phyloP scores from a whole-genome alignment of 2,113 vertebrate genomes.

The Tragelaphus imberbis region DNA sequence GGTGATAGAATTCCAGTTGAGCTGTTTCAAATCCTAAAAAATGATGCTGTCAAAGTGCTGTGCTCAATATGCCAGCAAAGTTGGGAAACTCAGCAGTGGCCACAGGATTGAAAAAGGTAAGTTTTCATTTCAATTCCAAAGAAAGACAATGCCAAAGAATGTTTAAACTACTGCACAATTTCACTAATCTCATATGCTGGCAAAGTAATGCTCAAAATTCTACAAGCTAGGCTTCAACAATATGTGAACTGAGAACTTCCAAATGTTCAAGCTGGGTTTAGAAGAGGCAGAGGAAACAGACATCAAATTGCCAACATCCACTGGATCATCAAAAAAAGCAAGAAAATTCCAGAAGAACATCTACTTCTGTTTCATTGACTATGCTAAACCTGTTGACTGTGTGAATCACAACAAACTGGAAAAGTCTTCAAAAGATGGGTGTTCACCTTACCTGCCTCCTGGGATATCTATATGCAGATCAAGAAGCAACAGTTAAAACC shows the following conservation, averaged over 20 bases:
- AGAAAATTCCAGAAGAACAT: background rate
- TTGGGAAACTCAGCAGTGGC: background rate
- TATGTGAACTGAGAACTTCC: background rate
- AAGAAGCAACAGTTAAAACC: background rate
- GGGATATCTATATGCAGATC: background rate
- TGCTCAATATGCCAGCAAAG: background rate
- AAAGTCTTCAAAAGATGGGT: background rate
- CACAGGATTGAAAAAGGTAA: background rate
- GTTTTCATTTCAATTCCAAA: background rate
- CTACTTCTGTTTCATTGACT: background rate
- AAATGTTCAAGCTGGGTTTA: background rate
- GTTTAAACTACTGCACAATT: background rate
- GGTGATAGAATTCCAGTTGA: background rate
- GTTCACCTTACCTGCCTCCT: background rate
- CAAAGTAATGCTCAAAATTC: background rate
- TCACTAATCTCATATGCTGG: background rate
- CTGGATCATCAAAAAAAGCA: background rate
- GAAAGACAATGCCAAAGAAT: background rate
- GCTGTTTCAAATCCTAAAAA: background rate
- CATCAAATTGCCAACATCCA: background rate
- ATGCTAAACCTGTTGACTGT: background rate
- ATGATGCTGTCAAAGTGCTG: background rate
- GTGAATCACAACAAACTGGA: background rate
- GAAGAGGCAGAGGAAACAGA: background rate
- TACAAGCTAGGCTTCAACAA: background rate